These are phyloP conservation scores for Tetragonula clypearis DNA, from an alignment of 1,140 invertebrate species.

Conservation along the genomic window DNA sequence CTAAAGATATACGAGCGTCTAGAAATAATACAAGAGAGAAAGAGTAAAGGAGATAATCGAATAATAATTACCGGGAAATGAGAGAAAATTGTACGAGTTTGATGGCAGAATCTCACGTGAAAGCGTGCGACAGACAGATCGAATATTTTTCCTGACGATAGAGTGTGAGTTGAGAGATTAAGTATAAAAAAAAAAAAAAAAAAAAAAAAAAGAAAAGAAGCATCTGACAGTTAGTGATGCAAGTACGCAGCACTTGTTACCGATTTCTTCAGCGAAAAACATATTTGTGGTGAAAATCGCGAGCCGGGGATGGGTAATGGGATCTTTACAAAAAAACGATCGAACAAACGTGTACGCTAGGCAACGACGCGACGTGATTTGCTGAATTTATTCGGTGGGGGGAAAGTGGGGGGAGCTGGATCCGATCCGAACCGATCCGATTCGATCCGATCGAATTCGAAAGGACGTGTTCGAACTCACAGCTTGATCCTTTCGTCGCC, in stretches of 20 bases:
- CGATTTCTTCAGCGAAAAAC: neutral
- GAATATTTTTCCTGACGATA: neutral
- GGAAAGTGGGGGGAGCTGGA: neutral
- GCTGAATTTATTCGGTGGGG: neutral
- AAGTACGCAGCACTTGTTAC: neutral
- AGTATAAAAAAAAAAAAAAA: neutral
- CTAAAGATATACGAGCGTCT: neutral
- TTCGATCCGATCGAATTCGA: neutral
- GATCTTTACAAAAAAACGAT: neutral
- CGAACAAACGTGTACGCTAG: neutral
- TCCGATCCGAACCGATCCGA: constrained; percentile 11
- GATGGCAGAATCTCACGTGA: neutral
- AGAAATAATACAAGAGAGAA: neutral
- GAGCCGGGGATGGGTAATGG: no score
- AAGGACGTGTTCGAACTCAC: constrained; percentile 71
- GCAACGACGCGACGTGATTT: neutral
- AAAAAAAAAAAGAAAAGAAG: neutral
- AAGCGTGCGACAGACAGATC: neutral
- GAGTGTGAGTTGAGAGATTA: neutral
- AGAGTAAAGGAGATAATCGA: no score
- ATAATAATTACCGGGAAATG: neutral
- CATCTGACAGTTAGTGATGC: no score
- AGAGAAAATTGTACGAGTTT: neutral
- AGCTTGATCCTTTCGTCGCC: constrained; percentile 78
- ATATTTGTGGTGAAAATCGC: neutral